Percentiles rank a stretch among this genome's conserved stretches.
phyloP scores from a whole-genome alignment of 2,888 invertebrate genomes.

The Pachydiplax longipennis region DNA sequence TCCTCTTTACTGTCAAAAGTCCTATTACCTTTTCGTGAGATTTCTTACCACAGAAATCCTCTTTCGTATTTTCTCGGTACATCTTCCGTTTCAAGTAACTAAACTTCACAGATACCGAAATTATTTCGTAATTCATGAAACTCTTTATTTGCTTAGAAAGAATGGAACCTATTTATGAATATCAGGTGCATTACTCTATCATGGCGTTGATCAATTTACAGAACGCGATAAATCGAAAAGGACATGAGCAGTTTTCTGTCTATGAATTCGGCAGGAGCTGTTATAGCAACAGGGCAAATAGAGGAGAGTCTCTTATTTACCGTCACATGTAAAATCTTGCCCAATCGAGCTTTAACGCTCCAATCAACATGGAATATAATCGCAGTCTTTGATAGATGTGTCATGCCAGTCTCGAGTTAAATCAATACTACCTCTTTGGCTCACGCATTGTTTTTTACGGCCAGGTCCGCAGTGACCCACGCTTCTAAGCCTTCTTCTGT shows the following conservation, averaged over 20 bases:
- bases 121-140: too few species aligned
- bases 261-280: not conserved
- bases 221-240: not conserved
- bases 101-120: too few species aligned
- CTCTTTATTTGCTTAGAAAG: too few species aligned
- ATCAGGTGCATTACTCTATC: not conserved
- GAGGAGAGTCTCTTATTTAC: not conserved
- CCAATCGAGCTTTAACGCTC: not conserved
- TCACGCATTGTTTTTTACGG: slow-evolving; percentile 5
- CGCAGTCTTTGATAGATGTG: not conserved
- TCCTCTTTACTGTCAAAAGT: too few species aligned
- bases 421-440: not conserved
- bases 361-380: not conserved
- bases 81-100: too few species aligned
- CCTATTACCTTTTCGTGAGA: too few species aligned
- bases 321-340: not conserved
- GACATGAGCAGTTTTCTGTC: not conserved
- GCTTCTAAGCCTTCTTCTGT: slow-evolving; percentile 31
- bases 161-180: too few species aligned
- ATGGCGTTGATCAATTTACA: too few species aligned
- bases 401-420: not conserved
- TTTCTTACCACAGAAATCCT: too few species aligned
- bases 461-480: slow-evolving; percentile 13
- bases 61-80: too few species aligned
- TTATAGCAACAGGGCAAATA: not conserved